Evolutionary conservation across 2,797 vertebrate genomes (phyloP).

Genomic region (Cynopterus sphinx): DNA sequence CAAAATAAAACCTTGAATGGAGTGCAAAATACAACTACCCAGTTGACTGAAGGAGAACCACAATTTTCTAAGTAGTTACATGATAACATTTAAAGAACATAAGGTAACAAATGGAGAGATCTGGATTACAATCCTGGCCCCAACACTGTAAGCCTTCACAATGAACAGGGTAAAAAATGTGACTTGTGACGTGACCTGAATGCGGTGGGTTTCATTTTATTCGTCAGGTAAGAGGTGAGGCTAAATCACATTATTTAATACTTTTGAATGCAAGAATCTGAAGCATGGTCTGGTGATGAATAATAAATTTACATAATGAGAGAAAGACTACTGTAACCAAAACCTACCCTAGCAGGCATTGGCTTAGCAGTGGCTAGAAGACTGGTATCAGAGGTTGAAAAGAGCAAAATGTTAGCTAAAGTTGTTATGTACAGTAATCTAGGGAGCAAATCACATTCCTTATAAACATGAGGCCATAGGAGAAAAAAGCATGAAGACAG

Average conservation of each 20-base stretch:
- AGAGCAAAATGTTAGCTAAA: neutral
- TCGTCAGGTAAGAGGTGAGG: neutral
- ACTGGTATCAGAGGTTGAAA: neutral
- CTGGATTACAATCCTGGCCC: neutral
- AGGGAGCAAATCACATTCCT: neutral
- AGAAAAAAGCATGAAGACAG: neutral
- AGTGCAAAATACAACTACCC: neutral
- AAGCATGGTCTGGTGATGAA: neutral
- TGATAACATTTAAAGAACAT: neutral
- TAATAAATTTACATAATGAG: neutral
- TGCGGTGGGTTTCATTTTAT: neutral
- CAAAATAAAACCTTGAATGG: neutral
- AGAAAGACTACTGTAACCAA: neutral
- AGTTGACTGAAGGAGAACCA: neutral
- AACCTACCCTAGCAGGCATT: neutral
- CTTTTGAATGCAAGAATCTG: neutral
- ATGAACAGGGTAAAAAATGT: neutral
- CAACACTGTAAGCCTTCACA: neutral
- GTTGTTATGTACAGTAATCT: neutral
- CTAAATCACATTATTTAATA: neutral
- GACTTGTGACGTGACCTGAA: neutral
- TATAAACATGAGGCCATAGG: neutral
- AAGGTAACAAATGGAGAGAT: neutral
- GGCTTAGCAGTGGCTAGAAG: neutral
- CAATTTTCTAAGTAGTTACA: neutral